Conservation (phyloP, 2,797 vertebrate species). For the Danio jaintianensis region DNA sequence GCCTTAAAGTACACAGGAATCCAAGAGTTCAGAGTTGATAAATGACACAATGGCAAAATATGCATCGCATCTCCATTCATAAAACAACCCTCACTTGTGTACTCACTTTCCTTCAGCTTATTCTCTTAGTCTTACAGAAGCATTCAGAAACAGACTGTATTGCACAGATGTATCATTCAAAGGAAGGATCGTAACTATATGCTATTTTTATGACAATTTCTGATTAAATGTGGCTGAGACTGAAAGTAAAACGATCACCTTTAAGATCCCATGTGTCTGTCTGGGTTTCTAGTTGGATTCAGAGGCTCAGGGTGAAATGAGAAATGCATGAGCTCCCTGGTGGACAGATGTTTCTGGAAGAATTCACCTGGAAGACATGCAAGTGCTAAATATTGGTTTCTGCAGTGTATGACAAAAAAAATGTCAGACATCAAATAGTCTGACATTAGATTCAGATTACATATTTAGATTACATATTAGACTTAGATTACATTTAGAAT, state of each 20-base stretch:
- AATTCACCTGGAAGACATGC: constrained; percentile 7
- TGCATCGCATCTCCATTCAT: too few species aligned
- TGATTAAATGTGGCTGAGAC: background rate
- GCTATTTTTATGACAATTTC: background rate
- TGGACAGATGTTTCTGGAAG: constrained; percentile 27
- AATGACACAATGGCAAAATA: too few species aligned
- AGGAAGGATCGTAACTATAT: background rate
- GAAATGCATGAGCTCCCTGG: background rate
- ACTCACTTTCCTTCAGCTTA: too few species aligned
- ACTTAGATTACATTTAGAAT: too few species aligned
- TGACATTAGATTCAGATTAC: too few species aligned
- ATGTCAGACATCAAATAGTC: background rate
- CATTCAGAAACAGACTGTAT: too few species aligned
- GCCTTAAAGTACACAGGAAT: too few species aligned
- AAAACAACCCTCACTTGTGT: too few species aligned
- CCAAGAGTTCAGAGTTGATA: too few species aligned
- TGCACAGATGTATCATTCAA: background rate
- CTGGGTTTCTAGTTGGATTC: background rate
- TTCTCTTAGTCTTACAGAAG: too few species aligned
- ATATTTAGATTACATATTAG: too few species aligned
- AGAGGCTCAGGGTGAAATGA: background rate
- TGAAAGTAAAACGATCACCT: background rate
- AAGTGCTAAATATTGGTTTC: constrained; percentile 6
- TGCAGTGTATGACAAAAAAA: background rate
- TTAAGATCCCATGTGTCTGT: background rate